Evolutionary conservation across 37 sponge, comb jelly and placozoan genomes (phyloP).

Genomic region (Halichondria panicea): DNA sequence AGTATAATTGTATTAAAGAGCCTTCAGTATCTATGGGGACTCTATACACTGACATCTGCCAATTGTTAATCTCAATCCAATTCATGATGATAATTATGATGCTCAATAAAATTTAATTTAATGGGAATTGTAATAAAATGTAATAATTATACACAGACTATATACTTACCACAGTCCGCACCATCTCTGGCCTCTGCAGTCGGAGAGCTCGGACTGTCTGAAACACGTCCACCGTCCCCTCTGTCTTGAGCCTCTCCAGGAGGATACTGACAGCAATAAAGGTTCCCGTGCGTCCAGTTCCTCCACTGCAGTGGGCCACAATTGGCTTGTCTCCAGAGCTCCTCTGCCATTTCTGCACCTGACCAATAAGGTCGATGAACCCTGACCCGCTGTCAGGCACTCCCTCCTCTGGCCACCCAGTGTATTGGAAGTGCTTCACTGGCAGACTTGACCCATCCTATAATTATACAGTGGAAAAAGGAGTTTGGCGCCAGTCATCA

Average conservation of each 20-base stretch:
- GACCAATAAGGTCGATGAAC: conserved; percentile 82
- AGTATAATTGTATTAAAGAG: not conserved
- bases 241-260: conserved; percentile 84
- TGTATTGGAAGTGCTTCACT: conserved; percentile 89
- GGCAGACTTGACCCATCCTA: conserved; percentile 35
- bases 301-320: conserved; percentile 89
- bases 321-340: conserved; percentile 64
- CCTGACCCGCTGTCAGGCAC: conserved; percentile 63
- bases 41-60: not conserved
- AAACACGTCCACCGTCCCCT: conserved; percentile 88
- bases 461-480: not conserved
- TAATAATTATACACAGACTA: not conserved
- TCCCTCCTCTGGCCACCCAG: conserved; percentile 81
- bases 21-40: not conserved
- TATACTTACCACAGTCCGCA: conserved; percentile 77
- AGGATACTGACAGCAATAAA: conserved; percentile 79
- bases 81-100: too few relatives aligned
- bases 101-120: too few relatives aligned
- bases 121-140: not conserved
- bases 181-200: conserved; percentile 75
- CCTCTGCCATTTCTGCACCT: conserved; percentile 88
- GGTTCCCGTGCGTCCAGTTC: conserved; percentile 86
- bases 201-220: conserved; percentile 74
- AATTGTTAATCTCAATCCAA: too few relatives aligned
- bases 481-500: not conserved